Evolutionary conservation across 2,797 vertebrate species (phyloP).

Genomic region (Cyclopterus lumpus): DNA sequence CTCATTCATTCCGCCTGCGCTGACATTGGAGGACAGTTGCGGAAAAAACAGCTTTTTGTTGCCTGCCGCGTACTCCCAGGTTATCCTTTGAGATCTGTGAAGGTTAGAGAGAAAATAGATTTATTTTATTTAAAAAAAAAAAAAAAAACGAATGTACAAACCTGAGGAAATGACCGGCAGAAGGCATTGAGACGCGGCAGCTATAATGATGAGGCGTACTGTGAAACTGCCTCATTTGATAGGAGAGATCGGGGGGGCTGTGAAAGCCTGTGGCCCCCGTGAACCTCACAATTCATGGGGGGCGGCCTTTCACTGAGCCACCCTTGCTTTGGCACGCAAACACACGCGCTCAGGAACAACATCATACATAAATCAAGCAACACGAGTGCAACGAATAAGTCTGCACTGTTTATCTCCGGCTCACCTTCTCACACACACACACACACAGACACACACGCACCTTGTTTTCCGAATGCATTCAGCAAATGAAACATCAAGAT

Average conservation of each 20-base stretch:
- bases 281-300: slow-evolving; percentile 57
- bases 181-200: slow-evolving; percentile 11
- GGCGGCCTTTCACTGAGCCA: slow-evolving; percentile 59
- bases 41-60: slow-evolving; percentile 23
- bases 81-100: slow-evolving; percentile 41
- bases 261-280: slow-evolving; percentile 21
- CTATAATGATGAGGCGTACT: slow-evolving; percentile 37
- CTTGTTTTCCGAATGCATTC: slow-evolving; percentile 38
- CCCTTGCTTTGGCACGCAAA: slow-evolving; percentile 46
- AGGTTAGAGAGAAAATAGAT: slow-evolving; percentile 55
- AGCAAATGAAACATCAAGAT: slow-evolving; percentile 33
- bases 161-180: slow-evolving; percentile 43
- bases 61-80: slow-evolving; percentile 13
- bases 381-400: slow-evolving; percentile 28
- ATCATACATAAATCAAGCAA: slow-evolving; percentile 49
- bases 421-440: slow-evolving; percentile 26
- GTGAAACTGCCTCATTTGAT: slow-evolving; percentile 41
- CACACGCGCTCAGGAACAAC: slow-evolving; percentile 6
- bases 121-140: slow-evolving; percentile 32
- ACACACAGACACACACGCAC: slow-evolving; percentile 15
- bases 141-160: slow-evolving; percentile 30
- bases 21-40: slow-evolving; percentile 14
- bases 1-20: slow-evolving; percentile 11
- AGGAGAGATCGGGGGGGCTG: slow-evolving; percentile 16
- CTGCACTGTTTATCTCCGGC: slow-evolving; percentile 14